Percentiles rank a stretch among this genome's conserved stretches.
These are phyloP conservation scores for Lasiommata megera DNA, from an alignment of 2,888 invertebrate species.

Conservation along the genomic window DNA sequence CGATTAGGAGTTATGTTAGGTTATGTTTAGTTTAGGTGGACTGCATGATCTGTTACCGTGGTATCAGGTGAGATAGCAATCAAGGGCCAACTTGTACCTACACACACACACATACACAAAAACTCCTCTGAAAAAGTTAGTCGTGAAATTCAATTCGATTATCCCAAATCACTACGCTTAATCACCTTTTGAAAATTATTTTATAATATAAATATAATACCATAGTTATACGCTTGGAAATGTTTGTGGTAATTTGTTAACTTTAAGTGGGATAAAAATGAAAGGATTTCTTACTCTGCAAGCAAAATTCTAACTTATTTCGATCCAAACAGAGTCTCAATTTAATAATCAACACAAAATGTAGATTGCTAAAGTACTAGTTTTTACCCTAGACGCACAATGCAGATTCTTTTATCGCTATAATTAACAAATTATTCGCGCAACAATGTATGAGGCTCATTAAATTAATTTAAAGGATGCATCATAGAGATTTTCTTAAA, in stretches of 20 bases:
- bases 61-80: too few species aligned
- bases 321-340: background rate
- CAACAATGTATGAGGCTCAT: constrained; percentile 25
- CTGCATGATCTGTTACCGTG: too few species aligned
- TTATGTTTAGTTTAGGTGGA: too few species aligned
- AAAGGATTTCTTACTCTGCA: background rate
- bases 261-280: background rate
- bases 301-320: background rate
- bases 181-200: too few species aligned
- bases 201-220: too few species aligned
- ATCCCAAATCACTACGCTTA: too few species aligned
- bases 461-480: constrained; percentile 24
- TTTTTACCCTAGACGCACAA: constrained; percentile 1
- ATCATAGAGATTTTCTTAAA: background rate
- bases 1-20: too few species aligned
- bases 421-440: constrained; percentile 11
- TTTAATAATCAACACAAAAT: background rate
- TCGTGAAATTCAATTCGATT: too few species aligned
- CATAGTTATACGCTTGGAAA: too few species aligned
- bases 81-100: too few species aligned
- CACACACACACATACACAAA: too few species aligned
- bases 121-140: too few species aligned
- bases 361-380: background rate
- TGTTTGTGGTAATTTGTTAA: background rate
- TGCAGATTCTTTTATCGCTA: constrained; percentile 10